phyloP scores from a whole-genome alignment of 2,888 invertebrate genomes.

The Prenolepis imparis region DNA sequence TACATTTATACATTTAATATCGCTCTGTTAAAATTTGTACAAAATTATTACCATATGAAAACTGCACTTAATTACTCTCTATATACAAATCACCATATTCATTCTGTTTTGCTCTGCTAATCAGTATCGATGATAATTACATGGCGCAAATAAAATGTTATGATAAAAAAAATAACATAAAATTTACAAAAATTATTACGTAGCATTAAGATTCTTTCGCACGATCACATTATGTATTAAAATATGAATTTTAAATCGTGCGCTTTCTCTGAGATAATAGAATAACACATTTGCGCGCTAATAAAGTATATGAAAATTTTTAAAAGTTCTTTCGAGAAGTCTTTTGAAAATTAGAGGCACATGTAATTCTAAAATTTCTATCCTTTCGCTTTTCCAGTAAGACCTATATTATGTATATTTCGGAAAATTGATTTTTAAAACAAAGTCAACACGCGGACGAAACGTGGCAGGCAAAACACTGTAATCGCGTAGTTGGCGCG shows the following conservation, averaged over 20 bases:
- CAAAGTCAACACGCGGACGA: not conserved
- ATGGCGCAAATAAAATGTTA: not conserved
- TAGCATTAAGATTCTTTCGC: not conserved
- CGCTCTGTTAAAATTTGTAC: not conserved
- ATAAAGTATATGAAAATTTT: not conserved
- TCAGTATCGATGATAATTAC: not conserved
- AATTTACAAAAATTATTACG: conserved; percentile 2
- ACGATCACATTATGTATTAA: not conserved
- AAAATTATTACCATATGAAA: not conserved
- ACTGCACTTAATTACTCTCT: not conserved
- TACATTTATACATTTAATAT: not conserved
- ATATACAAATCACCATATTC: not conserved
- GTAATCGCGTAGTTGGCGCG: conserved; percentile 20
- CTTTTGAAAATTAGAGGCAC: not conserved
- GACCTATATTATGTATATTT: not conserved
- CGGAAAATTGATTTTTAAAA: conserved; percentile 11
- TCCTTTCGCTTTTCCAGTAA: not conserved
- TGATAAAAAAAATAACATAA: not conserved
- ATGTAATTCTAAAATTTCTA: not conserved
- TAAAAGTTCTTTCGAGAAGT: not conserved
- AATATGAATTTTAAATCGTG: not conserved
- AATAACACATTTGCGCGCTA: not conserved
- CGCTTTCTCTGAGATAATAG: not conserved
- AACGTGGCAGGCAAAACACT: conserved; percentile 19
- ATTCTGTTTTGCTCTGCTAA: not conserved